These are phyloP conservation scores for Homalodisca vitripennis DNA, from an alignment of 1,140 invertebrate genomes.

Conservation along the genomic window DNA sequence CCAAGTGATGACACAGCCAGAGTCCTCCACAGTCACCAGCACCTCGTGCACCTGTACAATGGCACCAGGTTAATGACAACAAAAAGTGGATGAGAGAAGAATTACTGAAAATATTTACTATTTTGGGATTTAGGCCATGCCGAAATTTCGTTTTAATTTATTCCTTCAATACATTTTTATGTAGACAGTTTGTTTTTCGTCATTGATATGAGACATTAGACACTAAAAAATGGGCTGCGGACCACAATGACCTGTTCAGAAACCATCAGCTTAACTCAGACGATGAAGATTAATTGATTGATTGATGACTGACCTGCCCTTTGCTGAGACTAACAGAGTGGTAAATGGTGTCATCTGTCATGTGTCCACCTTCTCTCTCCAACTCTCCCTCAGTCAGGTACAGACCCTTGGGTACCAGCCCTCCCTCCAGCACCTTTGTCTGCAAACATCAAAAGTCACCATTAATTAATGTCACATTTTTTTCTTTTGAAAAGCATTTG, in stretches of 20 bases:
- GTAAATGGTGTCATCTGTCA: slow-evolving; percentile 70
- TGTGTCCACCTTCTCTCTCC: slow-evolving; percentile 56
- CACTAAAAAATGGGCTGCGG: not conserved
- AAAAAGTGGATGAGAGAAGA: no score
- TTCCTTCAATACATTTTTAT: no score
- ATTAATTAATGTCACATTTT: slow-evolving; percentile 1
- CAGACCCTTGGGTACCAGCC: slow-evolving; percentile 83
- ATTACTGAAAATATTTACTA: no score
- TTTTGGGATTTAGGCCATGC: no score
- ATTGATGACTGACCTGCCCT: slow-evolving; percentile 51
- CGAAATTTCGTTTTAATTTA: no score
- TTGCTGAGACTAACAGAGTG: slow-evolving; percentile 65
- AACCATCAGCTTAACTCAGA: no score
- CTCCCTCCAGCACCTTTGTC: slow-evolving; percentile 83
- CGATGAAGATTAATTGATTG: not conserved
- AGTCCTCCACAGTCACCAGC: slow-evolving; percentile 76
- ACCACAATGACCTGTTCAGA: not conserved
- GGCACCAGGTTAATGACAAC: not conserved
- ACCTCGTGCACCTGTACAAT: slow-evolving; percentile 74
- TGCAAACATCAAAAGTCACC: slow-evolving; percentile 46
- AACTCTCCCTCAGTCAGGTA: slow-evolving; percentile 75
- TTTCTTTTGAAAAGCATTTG: no score
- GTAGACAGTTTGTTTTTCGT: no score
- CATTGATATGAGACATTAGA: no score
- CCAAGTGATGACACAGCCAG: slow-evolving; percentile 91